These are phyloP conservation scores for Passer domesticus DNA, from an alignment of 2,113 vertebrate genomes.

Conservation along the genomic window DNA sequence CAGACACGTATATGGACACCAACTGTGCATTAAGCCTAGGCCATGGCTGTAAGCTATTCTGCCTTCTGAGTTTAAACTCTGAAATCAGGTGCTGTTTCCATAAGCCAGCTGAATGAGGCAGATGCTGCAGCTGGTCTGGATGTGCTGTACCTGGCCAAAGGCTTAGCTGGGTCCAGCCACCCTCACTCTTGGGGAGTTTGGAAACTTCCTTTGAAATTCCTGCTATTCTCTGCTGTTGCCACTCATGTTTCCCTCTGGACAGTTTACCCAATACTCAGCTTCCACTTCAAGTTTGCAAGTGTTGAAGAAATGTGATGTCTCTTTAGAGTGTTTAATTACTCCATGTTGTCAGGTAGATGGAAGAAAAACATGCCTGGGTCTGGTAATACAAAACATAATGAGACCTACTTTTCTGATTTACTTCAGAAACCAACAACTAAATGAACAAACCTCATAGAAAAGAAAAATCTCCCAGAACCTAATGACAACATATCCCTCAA, in stretches of 20 bases:
- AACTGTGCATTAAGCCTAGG: neutral
- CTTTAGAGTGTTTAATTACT: neutral
- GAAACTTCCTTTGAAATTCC: neutral
- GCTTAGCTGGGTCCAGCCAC: neutral
- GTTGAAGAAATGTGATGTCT: neutral
- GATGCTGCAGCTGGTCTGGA: neutral
- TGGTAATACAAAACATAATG: neutral
- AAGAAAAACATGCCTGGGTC: neutral
- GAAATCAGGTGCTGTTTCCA: neutral
- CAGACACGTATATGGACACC: accelerated
- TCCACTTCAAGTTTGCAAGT: neutral
- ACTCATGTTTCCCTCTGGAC: neutral
- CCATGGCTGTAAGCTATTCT: neutral
- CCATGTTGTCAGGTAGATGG: neutral
- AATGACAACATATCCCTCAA: neutral
- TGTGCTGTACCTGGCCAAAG: neutral
- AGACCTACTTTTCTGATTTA: neutral
- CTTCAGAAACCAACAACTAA: neutral
- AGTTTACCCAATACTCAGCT: neutral
- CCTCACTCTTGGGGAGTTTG: accelerated
- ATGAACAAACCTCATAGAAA: neutral
- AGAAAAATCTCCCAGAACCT: neutral
- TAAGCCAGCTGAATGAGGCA: neutral
- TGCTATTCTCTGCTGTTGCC: neutral
- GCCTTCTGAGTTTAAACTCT: neutral